Evolutionary conservation across 2,113 vertebrate genomes (phyloP).

Genomic region (Prunella fulvescens): DNA sequence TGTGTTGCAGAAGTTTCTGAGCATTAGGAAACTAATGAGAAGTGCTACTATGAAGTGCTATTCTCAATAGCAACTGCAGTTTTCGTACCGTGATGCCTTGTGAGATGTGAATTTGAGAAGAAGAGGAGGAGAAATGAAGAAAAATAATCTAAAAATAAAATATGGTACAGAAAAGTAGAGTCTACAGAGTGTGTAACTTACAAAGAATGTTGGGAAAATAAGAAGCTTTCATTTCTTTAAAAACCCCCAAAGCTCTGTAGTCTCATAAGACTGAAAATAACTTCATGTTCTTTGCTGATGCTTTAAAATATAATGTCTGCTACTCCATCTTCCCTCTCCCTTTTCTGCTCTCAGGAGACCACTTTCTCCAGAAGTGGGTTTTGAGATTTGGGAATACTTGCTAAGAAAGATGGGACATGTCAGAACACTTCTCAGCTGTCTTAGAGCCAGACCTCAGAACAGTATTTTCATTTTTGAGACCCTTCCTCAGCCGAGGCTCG

Average conservation of each 20-base stretch:
- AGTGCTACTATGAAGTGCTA: neutral
- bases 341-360: slow-evolving; percentile 30
- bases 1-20: neutral
- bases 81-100: neutral
- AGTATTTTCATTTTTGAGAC: neutral
- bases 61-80: neutral
- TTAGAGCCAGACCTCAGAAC: neutral
- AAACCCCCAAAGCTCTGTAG: neutral
- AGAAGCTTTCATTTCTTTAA: slow-evolving; percentile 5
- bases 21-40: neutral
- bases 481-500: neutral
- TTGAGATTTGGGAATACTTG: slow-evolving; percentile 18
- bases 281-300: neutral
- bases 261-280: slow-evolving; percentile 15
- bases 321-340: neutral
- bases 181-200: neutral
- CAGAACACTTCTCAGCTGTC: neutral
- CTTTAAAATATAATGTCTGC: slow-evolving; percentile 25
- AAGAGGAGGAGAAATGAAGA: neutral
- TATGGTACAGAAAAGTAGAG: neutral
- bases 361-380: neutral
- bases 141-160: slow-evolving; percentile 15
- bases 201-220: neutral
- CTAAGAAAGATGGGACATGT: neutral
- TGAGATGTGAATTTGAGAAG: neutral